phyloP scores from a whole-genome alignment of 2,888 invertebrate genomes.

The Pyrrhosoma nymphula region DNA sequence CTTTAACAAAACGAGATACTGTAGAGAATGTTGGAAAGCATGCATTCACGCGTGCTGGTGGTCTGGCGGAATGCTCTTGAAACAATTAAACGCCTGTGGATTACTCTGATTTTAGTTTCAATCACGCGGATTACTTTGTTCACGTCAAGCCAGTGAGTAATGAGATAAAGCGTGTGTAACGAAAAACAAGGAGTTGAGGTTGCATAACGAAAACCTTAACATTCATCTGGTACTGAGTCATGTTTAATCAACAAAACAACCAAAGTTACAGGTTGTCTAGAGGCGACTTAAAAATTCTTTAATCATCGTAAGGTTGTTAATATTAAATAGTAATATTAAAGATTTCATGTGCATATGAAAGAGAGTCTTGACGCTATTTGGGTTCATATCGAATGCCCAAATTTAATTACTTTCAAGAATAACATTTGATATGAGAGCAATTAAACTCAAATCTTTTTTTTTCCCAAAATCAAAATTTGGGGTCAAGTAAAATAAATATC shows the following conservation, averaged over 20 bases:
- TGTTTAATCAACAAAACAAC: neutral
- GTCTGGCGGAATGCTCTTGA: neutral
- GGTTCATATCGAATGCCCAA: too few relatives aligned
- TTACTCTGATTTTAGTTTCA: neutral
- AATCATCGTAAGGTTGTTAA: too few relatives aligned
- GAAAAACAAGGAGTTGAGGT: neutral
- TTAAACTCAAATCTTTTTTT: too few relatives aligned
- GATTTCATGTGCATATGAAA: too few relatives aligned
- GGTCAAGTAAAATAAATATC: too few relatives aligned
- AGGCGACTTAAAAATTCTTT: too few relatives aligned
- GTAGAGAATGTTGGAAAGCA: neutral
- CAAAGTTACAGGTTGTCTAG: neutral
- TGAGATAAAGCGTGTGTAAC: neutral
- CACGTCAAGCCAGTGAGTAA: neutral
- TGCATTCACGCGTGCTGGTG: neutral
- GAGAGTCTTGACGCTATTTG: too few relatives aligned
- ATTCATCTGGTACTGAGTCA: neutral
- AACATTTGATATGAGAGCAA: too few relatives aligned
- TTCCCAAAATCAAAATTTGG: too few relatives aligned
- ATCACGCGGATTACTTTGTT: neutral
- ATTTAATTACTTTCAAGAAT: too few relatives aligned
- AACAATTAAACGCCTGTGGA: neutral
- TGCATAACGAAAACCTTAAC: neutral
- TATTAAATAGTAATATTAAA: too few relatives aligned
- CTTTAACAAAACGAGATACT: neutral